These are phyloP conservation scores for Phaonia tiefii DNA, from an alignment of 2,888 invertebrate species.

Conservation along the genomic window DNA sequence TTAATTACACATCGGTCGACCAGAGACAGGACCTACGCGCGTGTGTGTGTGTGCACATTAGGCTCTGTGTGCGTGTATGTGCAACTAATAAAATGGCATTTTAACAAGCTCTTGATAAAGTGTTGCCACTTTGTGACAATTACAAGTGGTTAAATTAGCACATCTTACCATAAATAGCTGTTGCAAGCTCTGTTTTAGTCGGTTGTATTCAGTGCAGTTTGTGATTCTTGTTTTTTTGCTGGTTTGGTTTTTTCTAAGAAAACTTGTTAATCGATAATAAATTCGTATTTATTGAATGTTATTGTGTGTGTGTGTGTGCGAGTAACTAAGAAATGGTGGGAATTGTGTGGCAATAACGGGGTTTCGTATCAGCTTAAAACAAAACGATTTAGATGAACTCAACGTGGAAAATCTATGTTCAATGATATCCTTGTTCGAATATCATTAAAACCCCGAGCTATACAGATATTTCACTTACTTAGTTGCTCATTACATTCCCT, in stretches of 20 bases:
- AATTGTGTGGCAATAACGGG: constrained; percentile 16
- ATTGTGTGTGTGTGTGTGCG: neutral
- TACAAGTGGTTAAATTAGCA: constrained; percentile 59
- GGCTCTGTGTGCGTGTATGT: constrained; percentile 12
- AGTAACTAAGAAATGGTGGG: constrained; percentile 1
- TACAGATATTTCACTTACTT: too few relatives aligned
- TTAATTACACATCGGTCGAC: constrained; percentile 40
- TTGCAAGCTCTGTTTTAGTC: constrained; percentile 34
- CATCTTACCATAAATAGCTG: constrained; percentile 46
- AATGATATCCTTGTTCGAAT: too few relatives aligned
- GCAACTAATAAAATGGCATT: constrained; percentile 61
- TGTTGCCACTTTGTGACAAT: constrained; percentile 63
- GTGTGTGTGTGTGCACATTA: neutral
- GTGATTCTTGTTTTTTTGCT: neutral
- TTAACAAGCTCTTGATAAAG: constrained; percentile 59
- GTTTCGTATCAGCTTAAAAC: too few relatives aligned
- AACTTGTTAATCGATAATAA: constrained; percentile 10
- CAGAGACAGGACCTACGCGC: neutral
- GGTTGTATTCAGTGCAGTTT: neutral
- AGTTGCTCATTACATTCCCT: too few relatives aligned
- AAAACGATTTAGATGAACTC: too few relatives aligned
- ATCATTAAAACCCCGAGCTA: too few relatives aligned
- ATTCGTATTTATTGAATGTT: neutral
- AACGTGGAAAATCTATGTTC: too few relatives aligned
- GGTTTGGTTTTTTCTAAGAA: neutral